A percentile compares a stretch with the other conserved stretches of the same genome.
These are phyloP conservation scores for Mycalesis mineus DNA, from an alignment of 2,888 invertebrate genomes.

Conservation along the genomic window DNA sequence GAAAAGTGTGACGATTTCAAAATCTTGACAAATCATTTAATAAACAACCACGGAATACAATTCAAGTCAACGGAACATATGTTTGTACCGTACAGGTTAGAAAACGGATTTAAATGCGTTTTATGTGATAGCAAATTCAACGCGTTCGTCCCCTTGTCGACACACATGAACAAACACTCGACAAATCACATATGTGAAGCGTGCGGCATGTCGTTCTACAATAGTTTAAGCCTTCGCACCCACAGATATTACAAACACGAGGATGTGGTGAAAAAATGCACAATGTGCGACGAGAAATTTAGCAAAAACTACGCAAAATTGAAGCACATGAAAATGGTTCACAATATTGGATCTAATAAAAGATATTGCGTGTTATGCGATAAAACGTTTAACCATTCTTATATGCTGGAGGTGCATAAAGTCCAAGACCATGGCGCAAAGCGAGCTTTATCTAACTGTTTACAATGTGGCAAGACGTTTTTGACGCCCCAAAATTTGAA, in stretches of 20 bases:
- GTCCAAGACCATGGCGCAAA: slow-evolving; percentile 40
- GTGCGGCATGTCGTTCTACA: slow-evolving; percentile 46
- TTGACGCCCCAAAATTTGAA: slow-evolving; percentile 37
- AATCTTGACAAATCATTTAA: slow-evolving; percentile 41
- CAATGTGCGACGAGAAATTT: slow-evolving; percentile 40
- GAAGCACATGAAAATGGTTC: slow-evolving; percentile 31
- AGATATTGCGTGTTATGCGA: slow-evolving; percentile 37
- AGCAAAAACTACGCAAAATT: slow-evolving; percentile 22
- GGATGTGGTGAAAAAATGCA: slow-evolving; percentile 45
- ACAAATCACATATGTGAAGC: slow-evolving; percentile 46
- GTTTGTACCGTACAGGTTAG: slow-evolving; percentile 44
- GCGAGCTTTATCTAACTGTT: slow-evolving; percentile 34
- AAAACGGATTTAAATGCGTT: slow-evolving; percentile 38
- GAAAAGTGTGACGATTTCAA: slow-evolving; percentile 33
- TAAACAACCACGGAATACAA: slow-evolving; percentile 34
- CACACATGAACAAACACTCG: slow-evolving; percentile 50
- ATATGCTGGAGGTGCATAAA: slow-evolving; percentile 38
- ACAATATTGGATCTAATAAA: slow-evolving; percentile 11
- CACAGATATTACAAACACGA: slow-evolving; percentile 35
- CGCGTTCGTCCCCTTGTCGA: slow-evolving; percentile 21
- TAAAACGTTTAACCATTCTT: slow-evolving; percentile 36
- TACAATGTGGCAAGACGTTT: slow-evolving; percentile 43
- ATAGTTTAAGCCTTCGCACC: slow-evolving; percentile 39
- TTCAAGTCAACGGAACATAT: slow-evolving; percentile 38
- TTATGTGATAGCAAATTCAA: slow-evolving; percentile 40